phyloP scores from a whole-genome alignment of 2,797 vertebrate species.

The Melanotaenia maccullochi region DNA sequence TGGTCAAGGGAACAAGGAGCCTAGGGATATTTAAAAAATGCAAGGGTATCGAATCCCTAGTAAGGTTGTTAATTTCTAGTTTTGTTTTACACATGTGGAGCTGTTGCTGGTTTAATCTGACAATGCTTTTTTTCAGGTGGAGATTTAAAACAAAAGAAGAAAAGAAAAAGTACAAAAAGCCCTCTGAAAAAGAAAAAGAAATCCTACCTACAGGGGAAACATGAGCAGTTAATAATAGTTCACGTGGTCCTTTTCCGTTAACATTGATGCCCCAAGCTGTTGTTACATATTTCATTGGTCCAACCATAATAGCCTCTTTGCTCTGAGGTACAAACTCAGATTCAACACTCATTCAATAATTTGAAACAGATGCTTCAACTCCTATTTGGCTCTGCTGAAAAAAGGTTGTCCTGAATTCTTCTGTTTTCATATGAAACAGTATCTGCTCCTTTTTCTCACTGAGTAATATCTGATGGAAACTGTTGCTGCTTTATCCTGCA shows the following conservation, averaged over 20 bases:
- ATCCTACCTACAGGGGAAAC: background rate
- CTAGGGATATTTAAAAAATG: background rate
- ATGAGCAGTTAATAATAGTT: background rate
- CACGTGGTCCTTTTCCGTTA: background rate
- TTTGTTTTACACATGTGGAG: background rate
- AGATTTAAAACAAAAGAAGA: background rate
- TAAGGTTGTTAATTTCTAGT: background rate
- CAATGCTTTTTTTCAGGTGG: background rate
- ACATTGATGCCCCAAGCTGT: background rate
- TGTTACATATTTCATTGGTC: background rate
- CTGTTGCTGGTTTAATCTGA: background rate
- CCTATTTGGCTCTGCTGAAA: background rate
- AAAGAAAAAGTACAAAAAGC: too few species aligned
- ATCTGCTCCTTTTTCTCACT: background rate
- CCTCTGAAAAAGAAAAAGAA: background rate
- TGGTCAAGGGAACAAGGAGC: background rate
- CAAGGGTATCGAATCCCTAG: too few species aligned
- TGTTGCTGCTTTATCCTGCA: too few species aligned
- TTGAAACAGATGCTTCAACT: background rate
- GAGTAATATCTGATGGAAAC: background rate
- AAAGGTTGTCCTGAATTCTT: too few species aligned
- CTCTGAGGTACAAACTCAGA: background rate
- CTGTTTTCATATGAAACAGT: too few species aligned
- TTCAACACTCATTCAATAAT: background rate
- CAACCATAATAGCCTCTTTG: background rate